Base-by-base conservation (phyloP, 1,140 invertebrate genomes). In the Drosophila novamexicana region DNA sequence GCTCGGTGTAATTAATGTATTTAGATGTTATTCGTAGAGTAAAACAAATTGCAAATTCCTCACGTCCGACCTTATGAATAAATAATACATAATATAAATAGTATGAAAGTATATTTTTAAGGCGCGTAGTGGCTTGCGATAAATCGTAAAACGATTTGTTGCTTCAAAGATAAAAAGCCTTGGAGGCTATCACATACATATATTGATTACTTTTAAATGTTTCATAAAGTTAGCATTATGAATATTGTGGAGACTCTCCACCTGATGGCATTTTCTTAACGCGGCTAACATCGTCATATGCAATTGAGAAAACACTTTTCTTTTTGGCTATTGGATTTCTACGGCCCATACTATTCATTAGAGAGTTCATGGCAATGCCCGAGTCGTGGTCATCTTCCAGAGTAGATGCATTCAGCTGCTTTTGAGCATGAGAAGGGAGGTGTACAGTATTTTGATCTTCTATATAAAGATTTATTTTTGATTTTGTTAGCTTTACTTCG, bases 271-370 rank as follows among this genome's bases (percentile, higher is more conserved):
- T 92, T 62, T 91, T 92, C 61, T 92, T 91, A 1, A 92, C 91
- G 34, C 90, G 83, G 50, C 81, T 92, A 29, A 98, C 96, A 85
- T 97, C 97, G 86, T 97, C 96, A 84, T 98, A 98, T 2, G 97
- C 97, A 75, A 98, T 98, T 1, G 97, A 97, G 81, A 98, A 98
- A n/a, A 98, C 95, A 90, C 97, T 98, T 86, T 98, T 98, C 93
- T 98, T 98, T 80, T 98, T 97, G 22, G 97, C 94, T 68, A 97
- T 95, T 50, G 96, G 95, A 81, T 96, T 94, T 77, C 95, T 91
- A 79, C 95, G 93, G 73, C 93, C 77, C 81, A 93, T 93, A 92
- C 94, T 93, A 65, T 94, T 76, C 39, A 94, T 92, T 53, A 95
- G 91, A 0, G 94, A 93, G 32, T 95, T 95, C 93, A 96, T 94